Conservation (phyloP, 2,113 vertebrate species). For the Heterotilapia buettikoferi region DNA sequence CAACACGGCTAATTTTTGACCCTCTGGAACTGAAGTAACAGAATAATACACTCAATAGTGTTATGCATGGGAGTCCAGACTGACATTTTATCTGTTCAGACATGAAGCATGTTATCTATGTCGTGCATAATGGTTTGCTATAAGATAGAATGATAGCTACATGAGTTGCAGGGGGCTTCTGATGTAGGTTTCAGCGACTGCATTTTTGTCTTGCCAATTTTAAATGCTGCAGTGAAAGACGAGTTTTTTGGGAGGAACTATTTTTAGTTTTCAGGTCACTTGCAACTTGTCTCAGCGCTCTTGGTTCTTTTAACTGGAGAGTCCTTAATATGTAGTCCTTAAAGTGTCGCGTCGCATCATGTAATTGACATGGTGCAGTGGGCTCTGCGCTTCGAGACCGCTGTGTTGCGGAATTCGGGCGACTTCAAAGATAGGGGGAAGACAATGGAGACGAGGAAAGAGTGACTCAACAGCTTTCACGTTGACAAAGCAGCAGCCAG, state of each 20-base stretch:
- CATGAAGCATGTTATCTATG: not conserved
- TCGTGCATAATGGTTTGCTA: not conserved
- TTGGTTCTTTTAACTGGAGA: slow-evolving; percentile 16
- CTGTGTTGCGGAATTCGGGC: not conserved
- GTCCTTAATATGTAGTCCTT: slow-evolving; percentile 46
- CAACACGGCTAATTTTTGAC: not conserved
- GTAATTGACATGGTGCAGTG: slow-evolving; percentile 12
- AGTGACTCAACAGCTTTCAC: slow-evolving; percentile 43
- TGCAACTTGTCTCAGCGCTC: slow-evolving; percentile 35
- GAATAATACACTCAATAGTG: not conserved
- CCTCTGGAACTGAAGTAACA: not conserved
- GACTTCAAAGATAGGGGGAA: slow-evolving; percentile 17
- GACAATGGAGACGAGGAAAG: not conserved
- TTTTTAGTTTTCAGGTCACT: slow-evolving; percentile 62
- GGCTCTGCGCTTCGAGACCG: not conserved
- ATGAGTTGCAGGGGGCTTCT: not conserved
- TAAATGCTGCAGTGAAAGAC: slow-evolving; percentile 18
- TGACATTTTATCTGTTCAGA: not conserved
- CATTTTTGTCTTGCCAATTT: not conserved
- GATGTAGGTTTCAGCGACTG: not conserved
- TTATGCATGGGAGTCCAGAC: not conserved
- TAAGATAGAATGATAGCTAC: not conserved
- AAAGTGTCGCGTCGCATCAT: slow-evolving; percentile 54
- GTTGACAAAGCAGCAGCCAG: not conserved
- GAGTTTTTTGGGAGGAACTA: slow-evolving; percentile 22